Evolutionary conservation across 1,140 invertebrate species (phyloP).

Genomic region (Pollicipes pollicipes): DNA sequence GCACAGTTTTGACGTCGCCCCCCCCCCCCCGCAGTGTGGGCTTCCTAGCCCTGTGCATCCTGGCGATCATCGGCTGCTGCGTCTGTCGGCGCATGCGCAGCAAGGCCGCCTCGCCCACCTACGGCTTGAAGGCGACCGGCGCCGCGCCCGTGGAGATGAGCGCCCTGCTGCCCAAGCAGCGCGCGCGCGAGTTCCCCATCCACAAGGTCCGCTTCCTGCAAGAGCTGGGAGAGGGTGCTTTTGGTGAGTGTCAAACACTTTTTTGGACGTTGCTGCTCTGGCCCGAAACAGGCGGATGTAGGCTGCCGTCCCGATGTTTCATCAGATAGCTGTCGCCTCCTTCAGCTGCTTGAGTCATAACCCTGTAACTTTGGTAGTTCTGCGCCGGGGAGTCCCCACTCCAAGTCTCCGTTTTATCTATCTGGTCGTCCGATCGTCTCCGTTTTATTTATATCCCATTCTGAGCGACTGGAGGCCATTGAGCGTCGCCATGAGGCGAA

Average conservation of each 20-base stretch:
- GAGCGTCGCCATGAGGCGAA: too few species aligned
- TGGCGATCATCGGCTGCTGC: constrained; percentile 21
- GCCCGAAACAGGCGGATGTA: too few species aligned
- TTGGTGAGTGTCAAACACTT: constrained; percentile 41
- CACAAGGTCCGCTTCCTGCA: constrained; percentile 72
- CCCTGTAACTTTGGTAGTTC: too few species aligned
- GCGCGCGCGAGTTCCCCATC: constrained; percentile 38
- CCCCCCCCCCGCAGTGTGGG: background rate
- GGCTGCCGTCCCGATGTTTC: too few species aligned
- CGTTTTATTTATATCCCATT: too few species aligned
- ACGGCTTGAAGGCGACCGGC: constrained; percentile 23
- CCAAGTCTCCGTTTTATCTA: too few species aligned
- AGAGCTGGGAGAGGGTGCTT: constrained; percentile 88
- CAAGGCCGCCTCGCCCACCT: background rate
- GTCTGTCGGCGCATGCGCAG: background rate
- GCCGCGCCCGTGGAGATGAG: constrained; percentile 51
- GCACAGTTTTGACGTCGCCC: too few species aligned
- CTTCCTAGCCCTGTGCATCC: background rate
- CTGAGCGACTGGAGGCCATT: too few species aligned
- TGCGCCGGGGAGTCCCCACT: too few species aligned
- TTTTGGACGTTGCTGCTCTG: background rate
- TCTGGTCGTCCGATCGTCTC: too few species aligned
- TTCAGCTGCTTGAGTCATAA: too few species aligned
- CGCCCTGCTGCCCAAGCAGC: constrained; percentile 40
- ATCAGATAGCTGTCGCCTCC: too few species aligned